Evolutionary conservation across 2,113 vertebrate species (phyloP).

Genomic region (Melanotaenia duboulayi): DNA sequence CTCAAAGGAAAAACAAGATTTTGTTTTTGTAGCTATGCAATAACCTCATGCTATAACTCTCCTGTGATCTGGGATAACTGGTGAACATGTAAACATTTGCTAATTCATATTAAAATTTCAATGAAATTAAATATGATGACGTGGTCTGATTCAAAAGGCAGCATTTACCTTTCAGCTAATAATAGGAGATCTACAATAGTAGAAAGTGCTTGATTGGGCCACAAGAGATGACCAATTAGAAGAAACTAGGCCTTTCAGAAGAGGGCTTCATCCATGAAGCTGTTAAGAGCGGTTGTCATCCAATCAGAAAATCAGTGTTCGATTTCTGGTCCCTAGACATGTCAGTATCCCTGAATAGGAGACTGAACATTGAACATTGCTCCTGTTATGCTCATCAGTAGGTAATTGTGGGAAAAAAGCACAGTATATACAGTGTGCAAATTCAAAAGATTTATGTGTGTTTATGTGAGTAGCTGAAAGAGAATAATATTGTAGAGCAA

Average conservation of each 20-base stretch:
- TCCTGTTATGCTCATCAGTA: background rate
- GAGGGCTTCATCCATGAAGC: background rate
- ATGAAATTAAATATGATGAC: too few species aligned
- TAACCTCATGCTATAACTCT: background rate
- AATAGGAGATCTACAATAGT: too few species aligned
- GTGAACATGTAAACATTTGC: background rate
- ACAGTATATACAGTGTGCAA: background rate
- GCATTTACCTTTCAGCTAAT: too few species aligned
- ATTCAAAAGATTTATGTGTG: background rate
- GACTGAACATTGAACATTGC: background rate
- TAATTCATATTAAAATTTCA: background rate
- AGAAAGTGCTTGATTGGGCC: background rate
- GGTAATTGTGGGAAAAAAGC: background rate
- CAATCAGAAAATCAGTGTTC: background rate
- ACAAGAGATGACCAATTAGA: background rate
- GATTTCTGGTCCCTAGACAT: background rate
- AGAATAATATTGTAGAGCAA: background rate
- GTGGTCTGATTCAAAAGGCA: too few species aligned
- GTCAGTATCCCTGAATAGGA: background rate
- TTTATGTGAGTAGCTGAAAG: background rate
- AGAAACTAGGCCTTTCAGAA: background rate
- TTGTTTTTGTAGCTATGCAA: background rate
- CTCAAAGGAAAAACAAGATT: slow-evolving; percentile 8
- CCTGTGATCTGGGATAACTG: background rate
- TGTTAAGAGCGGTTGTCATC: background rate